Conservation (phyloP, 2,888 invertebrate genomes). For the Leptogaster cylindrica region DNA sequence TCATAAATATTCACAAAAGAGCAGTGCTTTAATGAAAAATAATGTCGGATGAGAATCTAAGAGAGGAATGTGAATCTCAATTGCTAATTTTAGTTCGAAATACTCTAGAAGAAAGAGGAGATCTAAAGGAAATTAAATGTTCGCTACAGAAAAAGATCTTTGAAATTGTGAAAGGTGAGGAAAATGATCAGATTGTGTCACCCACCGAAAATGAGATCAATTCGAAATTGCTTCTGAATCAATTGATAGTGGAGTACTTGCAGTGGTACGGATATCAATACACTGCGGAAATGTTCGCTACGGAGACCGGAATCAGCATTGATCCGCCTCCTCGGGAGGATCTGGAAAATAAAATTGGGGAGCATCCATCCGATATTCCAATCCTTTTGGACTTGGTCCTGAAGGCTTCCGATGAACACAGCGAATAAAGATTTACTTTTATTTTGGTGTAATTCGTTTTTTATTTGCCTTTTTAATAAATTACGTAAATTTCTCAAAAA, state of each 20-base stretch:
- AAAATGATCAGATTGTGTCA: background rate
- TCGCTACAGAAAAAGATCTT: slow-evolving; percentile 24
- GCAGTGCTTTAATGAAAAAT: too few relatives aligned
- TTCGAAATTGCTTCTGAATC: slow-evolving; percentile 50
- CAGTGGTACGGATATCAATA: slow-evolving; percentile 58
- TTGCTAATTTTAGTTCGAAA: background rate
- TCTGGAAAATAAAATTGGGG: slow-evolving; percentile 52
- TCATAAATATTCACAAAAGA: too few relatives aligned
- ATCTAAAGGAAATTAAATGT: slow-evolving; percentile 25
- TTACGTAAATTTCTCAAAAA: too few relatives aligned
- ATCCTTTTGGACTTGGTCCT: slow-evolving; percentile 54
- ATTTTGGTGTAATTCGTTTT: too few relatives aligned
- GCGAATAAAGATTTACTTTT: too few relatives aligned
- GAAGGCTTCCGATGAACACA: too few relatives aligned
- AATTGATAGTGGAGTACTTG: slow-evolving; percentile 59
- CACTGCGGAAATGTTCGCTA: slow-evolving; percentile 56
- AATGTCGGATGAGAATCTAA: background rate
- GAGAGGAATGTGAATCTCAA: slow-evolving; percentile 26
- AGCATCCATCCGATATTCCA: slow-evolving; percentile 52
- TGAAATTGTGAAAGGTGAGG: slow-evolving; percentile 2
- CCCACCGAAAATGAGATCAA: background rate
- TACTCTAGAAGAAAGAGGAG: slow-evolving; percentile 24
- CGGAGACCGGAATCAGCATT: slow-evolving; percentile 53
- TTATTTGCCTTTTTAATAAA: too few relatives aligned
- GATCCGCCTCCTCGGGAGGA: slow-evolving; percentile 49